Percentiles rank a stretch among this genome's conserved stretches.
These are phyloP conservation scores for Uloborus plumipes DNA, from an alignment of 2,888 invertebrate genomes.

Conservation along the genomic window DNA sequence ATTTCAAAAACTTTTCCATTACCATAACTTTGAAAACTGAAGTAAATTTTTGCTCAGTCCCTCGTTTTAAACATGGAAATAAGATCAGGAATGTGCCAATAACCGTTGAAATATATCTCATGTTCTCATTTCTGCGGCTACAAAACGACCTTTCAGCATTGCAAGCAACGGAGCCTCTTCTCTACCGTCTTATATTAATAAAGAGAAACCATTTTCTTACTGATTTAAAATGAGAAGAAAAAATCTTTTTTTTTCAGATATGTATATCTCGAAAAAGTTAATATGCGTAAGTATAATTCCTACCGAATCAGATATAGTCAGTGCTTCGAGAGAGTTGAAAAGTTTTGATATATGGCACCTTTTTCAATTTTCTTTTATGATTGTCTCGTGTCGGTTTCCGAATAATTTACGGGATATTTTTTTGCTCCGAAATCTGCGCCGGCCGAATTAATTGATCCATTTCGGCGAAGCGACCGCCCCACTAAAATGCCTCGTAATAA, in stretches of 20 bases:
- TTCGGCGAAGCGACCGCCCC: background rate
- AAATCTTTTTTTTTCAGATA: background rate
- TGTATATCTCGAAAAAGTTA: constrained; percentile 28
- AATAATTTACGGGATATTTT: background rate
- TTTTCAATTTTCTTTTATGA: constrained; percentile 37
- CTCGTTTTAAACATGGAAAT: constrained; percentile 34
- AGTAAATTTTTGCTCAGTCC: background rate
- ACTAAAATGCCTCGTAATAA: too few relatives aligned
- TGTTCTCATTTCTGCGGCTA: constrained; percentile 52
- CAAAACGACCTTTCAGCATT: constrained; percentile 25
- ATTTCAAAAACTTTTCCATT: too few relatives aligned
- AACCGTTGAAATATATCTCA: constrained; percentile 58
- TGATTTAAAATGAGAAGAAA: too few relatives aligned
- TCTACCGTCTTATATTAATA: constrained; percentile 35
- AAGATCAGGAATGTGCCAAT: constrained; percentile 58
- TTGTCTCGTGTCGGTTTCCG: background rate
- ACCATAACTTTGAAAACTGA: too few relatives aligned
- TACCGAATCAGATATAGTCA: constrained; percentile 3
- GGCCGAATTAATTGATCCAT: constrained; percentile 46
- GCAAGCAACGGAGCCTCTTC: constrained; percentile 37
- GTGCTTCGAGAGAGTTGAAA: background rate
- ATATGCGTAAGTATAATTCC: constrained; percentile 37
- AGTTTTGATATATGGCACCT: constrained; percentile 35
- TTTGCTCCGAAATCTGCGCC: constrained; percentile 18
- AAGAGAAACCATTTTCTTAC: constrained; percentile 24